phyloP scores from a whole-genome alignment of 2,888 invertebrate species.

The Volucella bombylans region DNA sequence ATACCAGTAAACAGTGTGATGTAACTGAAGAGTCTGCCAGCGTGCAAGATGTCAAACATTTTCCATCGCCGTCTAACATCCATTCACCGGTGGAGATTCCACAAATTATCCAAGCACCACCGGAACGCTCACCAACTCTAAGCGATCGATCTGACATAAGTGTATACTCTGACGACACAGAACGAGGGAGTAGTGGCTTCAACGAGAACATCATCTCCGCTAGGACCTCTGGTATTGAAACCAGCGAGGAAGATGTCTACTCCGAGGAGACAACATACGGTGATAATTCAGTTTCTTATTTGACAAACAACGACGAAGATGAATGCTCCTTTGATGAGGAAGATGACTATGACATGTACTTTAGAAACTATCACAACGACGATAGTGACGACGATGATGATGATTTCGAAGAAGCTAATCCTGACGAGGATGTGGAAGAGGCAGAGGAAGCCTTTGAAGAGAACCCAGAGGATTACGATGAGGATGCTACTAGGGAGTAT shows the following conservation, averaged over 20 bases:
- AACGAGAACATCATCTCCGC: slow-evolving; percentile 79
- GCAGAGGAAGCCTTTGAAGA: slow-evolving; percentile 15
- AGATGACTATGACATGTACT: slow-evolving; percentile 31
- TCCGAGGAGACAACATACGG: slow-evolving; percentile 35
- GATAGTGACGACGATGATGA: slow-evolving; percentile 1
- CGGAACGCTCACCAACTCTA: slow-evolving; percentile 52
- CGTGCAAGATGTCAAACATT: slow-evolving; percentile 75
- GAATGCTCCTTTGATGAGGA: slow-evolving; percentile 25
- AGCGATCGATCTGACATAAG: too few relatives aligned
- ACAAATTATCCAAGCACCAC: slow-evolving; percentile 21
- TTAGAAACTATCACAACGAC: slow-evolving; percentile 31
- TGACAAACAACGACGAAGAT: slow-evolving; percentile 41
- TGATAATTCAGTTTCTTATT: slow-evolving; percentile 69
- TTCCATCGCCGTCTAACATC: slow-evolving; percentile 76
- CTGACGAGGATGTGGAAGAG: slow-evolving; percentile 5
- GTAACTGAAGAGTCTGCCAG: slow-evolving; percentile 57
- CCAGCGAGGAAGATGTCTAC: too few relatives aligned
- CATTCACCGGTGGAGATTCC: slow-evolving; percentile 57
- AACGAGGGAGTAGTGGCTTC: slow-evolving; percentile 79
- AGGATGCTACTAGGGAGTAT: slow-evolving; percentile 57
- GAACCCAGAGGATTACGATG: slow-evolving; percentile 27
- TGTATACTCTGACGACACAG: too few relatives aligned
- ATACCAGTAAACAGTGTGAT: slow-evolving; percentile 62
- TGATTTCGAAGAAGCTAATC: not conserved
- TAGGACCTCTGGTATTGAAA: slow-evolving; percentile 80